A percentile compares a stretch with the other conserved stretches of the same genome.
phyloP scores from a whole-genome alignment of 2,797 vertebrate species.

The Pachyuromys duprasi region DNA sequence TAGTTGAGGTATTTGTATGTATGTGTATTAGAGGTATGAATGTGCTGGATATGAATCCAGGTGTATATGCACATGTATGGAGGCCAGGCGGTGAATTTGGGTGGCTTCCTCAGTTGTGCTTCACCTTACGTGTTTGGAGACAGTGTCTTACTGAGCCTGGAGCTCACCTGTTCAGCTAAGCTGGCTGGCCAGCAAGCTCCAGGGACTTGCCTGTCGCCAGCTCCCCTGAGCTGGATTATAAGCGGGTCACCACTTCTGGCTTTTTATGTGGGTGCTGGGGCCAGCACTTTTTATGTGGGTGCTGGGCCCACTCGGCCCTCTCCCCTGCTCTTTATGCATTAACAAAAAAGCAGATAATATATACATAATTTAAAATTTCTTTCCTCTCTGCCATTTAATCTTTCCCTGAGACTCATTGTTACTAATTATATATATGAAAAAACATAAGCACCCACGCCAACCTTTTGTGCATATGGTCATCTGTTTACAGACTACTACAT shows the following conservation, averaged over 20 bases:
- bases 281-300: background rate
- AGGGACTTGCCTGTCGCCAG: background rate
- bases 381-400: background rate
- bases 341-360: slow-evolving; percentile 10
- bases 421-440: background rate
- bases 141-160: background rate
- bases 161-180: background rate
- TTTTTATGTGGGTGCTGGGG: background rate
- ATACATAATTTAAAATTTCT: slow-evolving; percentile 27
- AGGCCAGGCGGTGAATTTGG: background rate
- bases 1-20: background rate
- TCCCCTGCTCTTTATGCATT: background rate
- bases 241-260: background rate
- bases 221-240: background rate
- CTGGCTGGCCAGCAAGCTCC: background rate
- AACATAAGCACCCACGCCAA: too few species aligned
- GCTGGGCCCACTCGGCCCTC: background rate
- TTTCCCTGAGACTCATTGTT: background rate
- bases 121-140: background rate
- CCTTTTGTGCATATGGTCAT: background rate
- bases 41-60: background rate
- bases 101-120: background rate
- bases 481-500: background rate
- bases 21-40: background rate
- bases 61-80: background rate